Base-by-base conservation (phyloP, 1,140 invertebrate genomes). In the Neodiprion lecontei region DNA sequence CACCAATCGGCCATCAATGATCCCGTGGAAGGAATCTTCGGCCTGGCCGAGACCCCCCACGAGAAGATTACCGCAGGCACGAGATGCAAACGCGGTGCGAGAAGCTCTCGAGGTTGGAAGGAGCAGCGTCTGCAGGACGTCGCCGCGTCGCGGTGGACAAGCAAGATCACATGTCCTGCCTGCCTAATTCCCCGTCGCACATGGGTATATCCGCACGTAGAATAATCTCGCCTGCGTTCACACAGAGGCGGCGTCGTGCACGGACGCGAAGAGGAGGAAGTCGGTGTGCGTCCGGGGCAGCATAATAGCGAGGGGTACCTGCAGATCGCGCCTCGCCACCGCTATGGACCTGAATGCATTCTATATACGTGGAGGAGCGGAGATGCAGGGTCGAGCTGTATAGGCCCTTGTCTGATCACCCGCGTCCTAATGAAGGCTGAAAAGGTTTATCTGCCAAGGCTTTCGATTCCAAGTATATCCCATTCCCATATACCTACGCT, bases 401-500 rank as follows among this genome's bases (percentile, higher is more conserved):
- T 61, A 61, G 53, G 87, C 85, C 82, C 84, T 88, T 89, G 87
- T 89, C 87, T 85, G 87, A 89, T 88, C 87, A 88, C 87, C 86
- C 87, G 85, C 85, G 87, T 81, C 83, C 86, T 89, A 89, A 88
- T 89, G 87, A 89, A 88, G 87, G 82, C 83, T 88, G 86, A 61
- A 61, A 61, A 61, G 53, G 80, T 89, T 89, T 88, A 89, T 89
- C 87, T 88, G 83, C 53, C 53, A 86, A 85, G 86, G 82, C 83
- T 86, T 87, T 88, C 87, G 87, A 88, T 89, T 89, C 87, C 82
- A 82, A 87, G 87, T 89, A 89, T 86, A 87, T 86, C 86, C 85
- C 84, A 86, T 87, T 86, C 86, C 85, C 83, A 85, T 82, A 83
- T 85, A 82, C 77, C 76, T 79, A 79, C 67, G 68, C 76, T 61